Base-by-base conservation (phyloP, 2,888 invertebrate species). In the Orchesella flavescens region DNA sequence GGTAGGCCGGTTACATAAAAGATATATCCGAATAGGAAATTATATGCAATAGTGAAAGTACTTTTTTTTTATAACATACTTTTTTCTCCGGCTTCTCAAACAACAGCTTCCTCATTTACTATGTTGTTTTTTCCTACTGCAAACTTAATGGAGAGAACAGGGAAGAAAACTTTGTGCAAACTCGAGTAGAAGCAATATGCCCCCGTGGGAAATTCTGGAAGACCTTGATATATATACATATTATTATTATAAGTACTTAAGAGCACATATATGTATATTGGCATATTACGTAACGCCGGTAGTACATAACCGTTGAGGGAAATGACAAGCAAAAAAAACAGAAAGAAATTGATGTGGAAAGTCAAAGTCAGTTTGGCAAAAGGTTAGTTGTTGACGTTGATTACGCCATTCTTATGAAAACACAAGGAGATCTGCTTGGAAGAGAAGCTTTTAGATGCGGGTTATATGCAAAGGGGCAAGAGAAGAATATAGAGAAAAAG, bases 131-230 rank as follows among this genome's bases (percentile, higher is more conserved):
- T 55, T 21, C 9, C 21, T 46, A 69, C 49, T 53, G 23, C 53
- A 10, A 49, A 69, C 21, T 72, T 72, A 72, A 72, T 59, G 59
- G 59, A 19, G 59, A 24, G 72, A 46, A 24, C 17, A 72, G 59
- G 57, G 17, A 21, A 68, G 72, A 21, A 43, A 71, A 71, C 53
- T 46, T 55, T 57, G 55, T 34, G 34, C 34, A 34, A 34, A 34
- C 34, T 34, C 5, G 21, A 46, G 59, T 57, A 10, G 49, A 44
- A 69, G 23, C 13, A 34, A 57, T 43, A 59, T 23, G 57, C 43
- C 72, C 72, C 72, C 44, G 34, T 43, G 72, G 72, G 72, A 72
- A 57, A 72, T 59, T 19, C 59, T 72, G 53, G 55, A 1, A 17
- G 43, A 13, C 66, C 19, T 7, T 13, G 44, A 19, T 43, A 43